Percentiles rank a stretch among this genome's conserved stretches.
These are phyloP conservation scores for Brenthis ino DNA, from an alignment of 2,888 invertebrate species.

Conservation along the genomic window DNA sequence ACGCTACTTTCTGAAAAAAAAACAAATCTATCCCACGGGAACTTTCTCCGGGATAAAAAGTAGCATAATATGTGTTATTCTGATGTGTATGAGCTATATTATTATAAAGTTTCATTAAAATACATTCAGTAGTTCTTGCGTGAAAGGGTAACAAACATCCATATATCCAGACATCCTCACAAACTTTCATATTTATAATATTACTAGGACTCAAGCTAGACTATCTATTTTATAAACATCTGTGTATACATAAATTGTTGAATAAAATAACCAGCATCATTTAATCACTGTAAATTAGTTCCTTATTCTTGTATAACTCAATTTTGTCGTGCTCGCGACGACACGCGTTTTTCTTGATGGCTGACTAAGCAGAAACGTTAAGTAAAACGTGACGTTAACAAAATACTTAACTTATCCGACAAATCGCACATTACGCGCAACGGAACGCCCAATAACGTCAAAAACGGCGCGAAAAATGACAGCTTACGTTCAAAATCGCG, in stretches of 20 bases:
- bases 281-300: slow-evolving; percentile 23
- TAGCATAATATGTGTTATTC: too few relatives aligned
- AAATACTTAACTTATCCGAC: slow-evolving; percentile 37
- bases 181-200: too few relatives aligned
- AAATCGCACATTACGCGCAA: slow-evolving; percentile 42
- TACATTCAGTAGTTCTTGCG: too few relatives aligned
- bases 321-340: slow-evolving; percentile 13
- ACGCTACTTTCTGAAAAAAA: too few relatives aligned
- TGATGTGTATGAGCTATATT: too few relatives aligned
- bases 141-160: too few relatives aligned
- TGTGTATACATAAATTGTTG: background rate
- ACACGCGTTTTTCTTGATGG: slow-evolving; percentile 34
- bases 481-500: slow-evolving; percentile 62
- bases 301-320: slow-evolving; percentile 27
- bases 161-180: too few relatives aligned
- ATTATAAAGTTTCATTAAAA: too few relatives aligned
- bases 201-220: too few relatives aligned
- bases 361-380: slow-evolving; percentile 40
- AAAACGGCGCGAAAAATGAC: slow-evolving; percentile 62
- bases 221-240: background rate
- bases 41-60: too few relatives aligned
- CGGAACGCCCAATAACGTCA: slow-evolving; percentile 53
- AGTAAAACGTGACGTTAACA: slow-evolving; percentile 35
- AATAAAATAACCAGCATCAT: background rate
- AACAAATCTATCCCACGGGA: too few relatives aligned